A percentile compares a stretch with the other conserved stretches of the same genome.
phyloP scores from a whole-genome alignment of 2,113 vertebrate genomes.

The Hepsetus odoe region DNA sequence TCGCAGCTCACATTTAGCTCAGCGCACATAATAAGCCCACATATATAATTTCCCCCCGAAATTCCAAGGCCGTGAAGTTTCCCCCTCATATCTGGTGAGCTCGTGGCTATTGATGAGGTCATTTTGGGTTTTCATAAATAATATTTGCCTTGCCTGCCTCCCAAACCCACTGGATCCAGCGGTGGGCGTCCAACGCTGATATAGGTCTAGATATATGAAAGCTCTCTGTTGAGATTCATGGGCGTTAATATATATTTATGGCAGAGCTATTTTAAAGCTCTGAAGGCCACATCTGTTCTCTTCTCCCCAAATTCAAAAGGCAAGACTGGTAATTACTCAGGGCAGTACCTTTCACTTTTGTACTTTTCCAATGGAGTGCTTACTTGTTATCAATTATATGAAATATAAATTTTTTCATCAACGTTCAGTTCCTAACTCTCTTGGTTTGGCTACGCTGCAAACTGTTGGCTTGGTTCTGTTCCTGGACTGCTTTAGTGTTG shows the following conservation, averaged over 20 bases:
- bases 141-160: constrained; percentile 59
- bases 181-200: not conserved
- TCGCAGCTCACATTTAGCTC: constrained; percentile 58
- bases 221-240: not conserved
- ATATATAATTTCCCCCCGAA: constrained; percentile 57
- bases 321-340: too few species aligned
- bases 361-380: too few species aligned
- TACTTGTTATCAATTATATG: too few species aligned
- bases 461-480: too few species aligned
- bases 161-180: not conserved
- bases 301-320: too few species aligned
- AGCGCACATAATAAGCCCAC: constrained; percentile 47
- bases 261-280: constrained; percentile 77
- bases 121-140: constrained; percentile 62
- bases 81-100: constrained; percentile 60
- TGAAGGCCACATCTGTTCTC: constrained; percentile 72
- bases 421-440: too few species aligned
- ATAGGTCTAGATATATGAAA: constrained; percentile 12
- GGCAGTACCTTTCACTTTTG: too few species aligned
- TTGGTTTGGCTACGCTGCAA: too few species aligned
- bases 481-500: too few species aligned
- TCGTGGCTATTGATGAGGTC: constrained; percentile 69
- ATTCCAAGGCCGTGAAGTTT: constrained; percentile 67
- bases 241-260: too few species aligned
- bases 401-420: too few species aligned